Percentiles rank a stretch among this genome's conserved stretches.
Evolutionary conservation across 2,113 vertebrate genomes (phyloP).

Genomic region (Probosciger aterrimus): DNA sequence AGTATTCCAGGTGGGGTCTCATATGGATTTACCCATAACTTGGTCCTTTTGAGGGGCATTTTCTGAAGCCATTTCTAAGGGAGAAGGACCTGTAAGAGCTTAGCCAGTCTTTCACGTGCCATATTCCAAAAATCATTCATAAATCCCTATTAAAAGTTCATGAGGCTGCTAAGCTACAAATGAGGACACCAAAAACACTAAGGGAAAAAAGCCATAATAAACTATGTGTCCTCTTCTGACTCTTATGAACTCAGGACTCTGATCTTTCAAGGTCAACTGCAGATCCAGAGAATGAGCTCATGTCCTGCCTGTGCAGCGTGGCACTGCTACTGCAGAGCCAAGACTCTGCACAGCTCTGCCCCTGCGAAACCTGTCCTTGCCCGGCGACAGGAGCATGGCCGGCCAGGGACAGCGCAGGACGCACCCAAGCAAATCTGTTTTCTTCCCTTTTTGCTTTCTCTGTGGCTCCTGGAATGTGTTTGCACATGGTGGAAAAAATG

Average conservation of each 20-base stretch:
- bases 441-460: not conserved
- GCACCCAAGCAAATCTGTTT: not conserved
- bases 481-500: conserved; percentile 44
- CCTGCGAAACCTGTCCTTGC: not conserved
- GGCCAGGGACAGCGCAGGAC: rapidly evolving
- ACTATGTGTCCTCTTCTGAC: not conserved
- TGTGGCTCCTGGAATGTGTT: not conserved
- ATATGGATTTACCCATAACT: not conserved
- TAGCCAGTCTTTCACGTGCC: not conserved
- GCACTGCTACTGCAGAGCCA: not conserved
- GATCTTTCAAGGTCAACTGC: not conserved
- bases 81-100: not conserved
- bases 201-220: not conserved
- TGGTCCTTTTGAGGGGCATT: not conserved
- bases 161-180: not conserved
- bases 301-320: not conserved
- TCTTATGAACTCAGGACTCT: not conserved
- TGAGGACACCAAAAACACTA: not conserved
- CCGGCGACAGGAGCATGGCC: rapidly evolving
- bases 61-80: not conserved
- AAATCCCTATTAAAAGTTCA: not conserved
- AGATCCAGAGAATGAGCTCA: conserved; percentile 19
- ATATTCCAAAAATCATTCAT: not conserved
- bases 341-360: not conserved
- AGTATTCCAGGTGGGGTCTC: no score